Evolutionary conservation across 1,140 invertebrate species (phyloP).

Genomic region (Temnothorax longispinosus): DNA sequence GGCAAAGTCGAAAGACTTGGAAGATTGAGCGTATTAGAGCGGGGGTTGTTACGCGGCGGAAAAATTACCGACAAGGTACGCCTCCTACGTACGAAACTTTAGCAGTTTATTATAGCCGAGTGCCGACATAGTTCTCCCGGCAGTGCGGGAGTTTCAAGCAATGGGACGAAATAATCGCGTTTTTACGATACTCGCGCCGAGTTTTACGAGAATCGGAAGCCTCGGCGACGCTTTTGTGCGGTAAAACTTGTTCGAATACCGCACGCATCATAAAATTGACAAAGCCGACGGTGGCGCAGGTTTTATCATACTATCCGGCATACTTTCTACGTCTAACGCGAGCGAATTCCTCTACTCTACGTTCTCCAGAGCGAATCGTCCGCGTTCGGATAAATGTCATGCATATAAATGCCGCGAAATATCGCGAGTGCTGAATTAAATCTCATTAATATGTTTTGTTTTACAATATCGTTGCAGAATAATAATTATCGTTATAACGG

Average conservation of each 20-base stretch:
- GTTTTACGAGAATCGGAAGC: conserved; percentile 59
- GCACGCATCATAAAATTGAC: conserved; percentile 58
- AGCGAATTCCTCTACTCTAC: conserved; percentile 5
- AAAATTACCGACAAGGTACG: conserved; percentile 42
- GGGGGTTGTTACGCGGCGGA: background rate
- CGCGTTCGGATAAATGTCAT: background rate
- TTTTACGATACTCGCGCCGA: conserved; percentile 57
- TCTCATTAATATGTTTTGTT: background rate
- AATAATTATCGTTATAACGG: background rate
- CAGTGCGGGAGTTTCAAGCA: conserved; percentile 48
- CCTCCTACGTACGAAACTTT: conserved; percentile 43
- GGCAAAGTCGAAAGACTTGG: background rate
- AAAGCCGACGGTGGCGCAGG: background rate
- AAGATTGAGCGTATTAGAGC: conserved; percentile 14
- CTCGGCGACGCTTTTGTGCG: conserved; percentile 49
- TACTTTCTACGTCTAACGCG: conserved; percentile 22
- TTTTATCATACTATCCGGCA: conserved; percentile 39
- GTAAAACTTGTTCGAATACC: conserved; percentile 51
- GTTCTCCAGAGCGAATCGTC: background rate
- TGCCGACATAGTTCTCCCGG: conserved; percentile 42
- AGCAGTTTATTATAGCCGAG: conserved; percentile 54
- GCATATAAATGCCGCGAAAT: background rate
- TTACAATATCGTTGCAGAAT: background rate
- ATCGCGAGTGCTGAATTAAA: background rate
- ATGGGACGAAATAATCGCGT: conserved; percentile 58